phyloP scores from a whole-genome alignment of 2,797 vertebrate species.

The Anableps anableps region DNA sequence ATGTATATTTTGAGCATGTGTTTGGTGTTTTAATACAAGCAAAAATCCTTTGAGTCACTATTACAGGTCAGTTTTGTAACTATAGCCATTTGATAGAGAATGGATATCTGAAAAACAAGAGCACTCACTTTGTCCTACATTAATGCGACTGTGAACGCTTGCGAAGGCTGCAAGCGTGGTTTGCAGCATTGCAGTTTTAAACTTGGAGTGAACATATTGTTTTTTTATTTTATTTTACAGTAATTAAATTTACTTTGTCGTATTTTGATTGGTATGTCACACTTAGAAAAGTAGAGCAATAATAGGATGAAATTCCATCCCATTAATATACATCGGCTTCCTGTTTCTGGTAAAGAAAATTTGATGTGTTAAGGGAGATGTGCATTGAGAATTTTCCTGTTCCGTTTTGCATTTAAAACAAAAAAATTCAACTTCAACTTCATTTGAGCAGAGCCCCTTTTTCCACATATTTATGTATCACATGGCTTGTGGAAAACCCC shows the following conservation, averaged over 20 bases:
- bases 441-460: background rate
- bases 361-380: background rate
- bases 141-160: background rate
- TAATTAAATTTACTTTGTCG: background rate
- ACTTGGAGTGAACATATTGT: background rate
- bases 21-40: background rate
- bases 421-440: background rate
- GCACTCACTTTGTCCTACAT: conserved; percentile 38
- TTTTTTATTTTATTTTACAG: background rate
- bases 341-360: background rate
- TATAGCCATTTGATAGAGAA: background rate
- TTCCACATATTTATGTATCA: background rate
- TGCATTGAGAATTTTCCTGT: background rate
- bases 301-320: background rate
- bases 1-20: background rate
- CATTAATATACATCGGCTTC: background rate
- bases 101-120: background rate
- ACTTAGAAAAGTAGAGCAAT: background rate
- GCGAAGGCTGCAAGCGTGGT: background rate
- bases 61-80: background rate
- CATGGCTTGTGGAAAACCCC: background rate
- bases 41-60: background rate
- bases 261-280: background rate
- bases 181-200: background rate
- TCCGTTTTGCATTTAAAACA: background rate